These are phyloP conservation scores for Microctonus hyperodae DNA, from an alignment of 2,888 invertebrate species.

Conservation along the genomic window DNA sequence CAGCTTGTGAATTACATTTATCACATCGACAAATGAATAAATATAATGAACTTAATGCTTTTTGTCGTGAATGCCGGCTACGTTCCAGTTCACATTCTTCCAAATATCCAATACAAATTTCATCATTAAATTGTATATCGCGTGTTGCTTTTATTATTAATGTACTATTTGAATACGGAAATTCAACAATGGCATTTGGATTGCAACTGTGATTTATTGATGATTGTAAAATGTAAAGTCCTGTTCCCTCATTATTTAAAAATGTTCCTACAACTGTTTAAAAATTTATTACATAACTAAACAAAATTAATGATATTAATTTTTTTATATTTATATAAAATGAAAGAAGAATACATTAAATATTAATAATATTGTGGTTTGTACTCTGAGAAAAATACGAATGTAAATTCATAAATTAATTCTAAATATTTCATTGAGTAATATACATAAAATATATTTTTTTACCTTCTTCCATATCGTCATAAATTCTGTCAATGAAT, in stretches of 20 bases:
- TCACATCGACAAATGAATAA: constrained; percentile 83
- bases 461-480: constrained; percentile 81
- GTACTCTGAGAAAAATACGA: too few species aligned
- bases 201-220: constrained; percentile 91
- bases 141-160: constrained; percentile 76
- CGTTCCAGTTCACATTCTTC: constrained; percentile 83
- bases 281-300: constrained; percentile 41
- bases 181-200: constrained; percentile 87
- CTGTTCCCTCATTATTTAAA: constrained; percentile 92
- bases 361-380: too few species aligned
- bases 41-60: constrained; percentile 80
- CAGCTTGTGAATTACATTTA: constrained; percentile 76
- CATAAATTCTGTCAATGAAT: constrained; percentile 83
- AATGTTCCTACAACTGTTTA: constrained; percentile 77
- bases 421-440: too few species aligned
- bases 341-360: constrained; percentile 14
- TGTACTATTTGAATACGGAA: constrained; percentile 82
- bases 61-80: constrained; percentile 87
- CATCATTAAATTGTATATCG: constrained; percentile 81
- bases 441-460: constrained; percentile 10
- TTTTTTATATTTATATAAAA: neutral
- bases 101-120: constrained; percentile 90
- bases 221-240: constrained; percentile 85
- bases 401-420: too few species aligned
- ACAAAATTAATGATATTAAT: constrained; percentile 10